Conservation (phyloP, 1,140 invertebrate species). For the Episyrphus balteatus region DNA sequence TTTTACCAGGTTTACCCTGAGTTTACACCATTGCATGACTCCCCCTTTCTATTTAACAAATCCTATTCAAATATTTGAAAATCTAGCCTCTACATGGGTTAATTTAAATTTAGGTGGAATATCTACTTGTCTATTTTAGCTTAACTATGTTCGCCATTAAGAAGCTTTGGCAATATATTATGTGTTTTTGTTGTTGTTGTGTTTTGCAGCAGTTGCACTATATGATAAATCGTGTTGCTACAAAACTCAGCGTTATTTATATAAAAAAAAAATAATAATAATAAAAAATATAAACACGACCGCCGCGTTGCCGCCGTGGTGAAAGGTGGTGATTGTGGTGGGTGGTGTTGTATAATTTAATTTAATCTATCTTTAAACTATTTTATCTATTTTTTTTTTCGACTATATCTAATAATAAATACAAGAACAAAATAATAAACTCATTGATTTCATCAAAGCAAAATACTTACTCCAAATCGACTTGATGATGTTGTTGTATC, state of each 20-base stretch:
- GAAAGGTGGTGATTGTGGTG: background rate
- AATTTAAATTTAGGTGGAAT: no score
- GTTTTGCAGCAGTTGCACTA: background rate
- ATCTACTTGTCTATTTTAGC: no score
- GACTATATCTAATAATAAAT: background rate
- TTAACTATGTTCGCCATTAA: no score
- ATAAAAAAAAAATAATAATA: background rate
- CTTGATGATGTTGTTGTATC: constrained; percentile 4
- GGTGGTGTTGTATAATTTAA: background rate
- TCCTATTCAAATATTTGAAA: no score
- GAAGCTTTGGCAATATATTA: no score
- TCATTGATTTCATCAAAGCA: background rate
- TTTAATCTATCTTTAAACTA: background rate
- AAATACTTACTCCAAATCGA: constrained; percentile 9
- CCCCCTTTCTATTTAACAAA: no score
- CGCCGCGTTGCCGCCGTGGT: no score
- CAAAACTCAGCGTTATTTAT: background rate
- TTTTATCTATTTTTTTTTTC: background rate
- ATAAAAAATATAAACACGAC: background rate
- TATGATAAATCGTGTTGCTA: background rate
- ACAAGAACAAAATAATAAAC: background rate
- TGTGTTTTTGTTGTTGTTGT: background rate
- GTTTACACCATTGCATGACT: no score
- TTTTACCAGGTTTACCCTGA: no score
- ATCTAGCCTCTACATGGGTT: no score